Percentiles rank a stretch among this genome's conserved stretches.
Conservation (phyloP, 2,113 vertebrate species). For the Erythrocercus mccallii region DNA sequence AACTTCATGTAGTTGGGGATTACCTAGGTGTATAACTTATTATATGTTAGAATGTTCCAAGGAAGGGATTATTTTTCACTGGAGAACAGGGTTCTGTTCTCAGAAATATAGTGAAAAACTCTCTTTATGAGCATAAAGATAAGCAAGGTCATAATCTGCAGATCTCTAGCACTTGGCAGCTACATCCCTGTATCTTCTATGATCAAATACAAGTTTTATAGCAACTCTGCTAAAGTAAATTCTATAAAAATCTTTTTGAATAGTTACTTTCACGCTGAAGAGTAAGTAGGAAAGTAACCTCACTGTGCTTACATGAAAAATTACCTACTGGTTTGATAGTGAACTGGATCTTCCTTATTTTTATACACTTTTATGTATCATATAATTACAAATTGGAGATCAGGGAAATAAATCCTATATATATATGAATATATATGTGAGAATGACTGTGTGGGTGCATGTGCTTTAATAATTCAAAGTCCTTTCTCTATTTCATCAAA, state of each 20-base stretch:
- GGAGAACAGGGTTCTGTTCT: background rate
- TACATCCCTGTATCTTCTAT: background rate
- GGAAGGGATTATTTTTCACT: background rate
- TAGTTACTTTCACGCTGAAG: background rate
- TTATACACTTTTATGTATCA: background rate
- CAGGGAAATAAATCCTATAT: background rate
- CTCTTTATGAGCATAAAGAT: background rate
- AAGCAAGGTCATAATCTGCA: background rate
- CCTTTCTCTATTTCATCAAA: background rate
- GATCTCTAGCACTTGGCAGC: background rate
- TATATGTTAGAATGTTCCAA: background rate
- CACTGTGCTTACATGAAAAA: background rate
- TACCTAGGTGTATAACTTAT: background rate
- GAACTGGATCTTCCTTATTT: background rate
- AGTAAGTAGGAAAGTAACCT: background rate
- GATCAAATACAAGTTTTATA: background rate
- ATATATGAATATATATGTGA: background rate
- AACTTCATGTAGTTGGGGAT: background rate
- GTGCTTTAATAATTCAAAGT: slow-evolving; percentile 19
- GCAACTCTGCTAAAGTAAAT: background rate
- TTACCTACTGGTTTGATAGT: background rate
- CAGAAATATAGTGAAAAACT: background rate
- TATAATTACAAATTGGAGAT: background rate
- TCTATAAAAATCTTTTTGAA: background rate
- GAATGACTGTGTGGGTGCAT: background rate